Conservation (phyloP, 2,888 invertebrate genomes). For the Chironomus riparius region DNA sequence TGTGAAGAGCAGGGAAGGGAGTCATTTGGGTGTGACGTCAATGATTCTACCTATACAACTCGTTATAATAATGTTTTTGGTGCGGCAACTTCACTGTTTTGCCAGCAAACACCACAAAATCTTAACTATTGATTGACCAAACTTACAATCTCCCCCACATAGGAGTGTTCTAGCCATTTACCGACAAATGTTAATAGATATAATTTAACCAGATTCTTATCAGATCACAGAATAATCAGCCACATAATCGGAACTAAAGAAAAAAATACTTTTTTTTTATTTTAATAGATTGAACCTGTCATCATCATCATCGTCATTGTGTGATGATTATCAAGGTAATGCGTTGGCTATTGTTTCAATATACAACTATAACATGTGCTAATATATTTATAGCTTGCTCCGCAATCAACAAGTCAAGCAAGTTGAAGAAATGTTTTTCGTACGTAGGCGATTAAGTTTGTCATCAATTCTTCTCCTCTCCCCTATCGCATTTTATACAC, state of each 20-base stretch:
- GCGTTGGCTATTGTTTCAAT: background rate
- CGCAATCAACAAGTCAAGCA: background rate
- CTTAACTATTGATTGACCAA: too few species aligned
- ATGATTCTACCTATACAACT: too few species aligned
- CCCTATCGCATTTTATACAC: background rate
- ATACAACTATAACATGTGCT: background rate
- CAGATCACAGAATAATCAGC: background rate
- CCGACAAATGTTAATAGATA: background rate
- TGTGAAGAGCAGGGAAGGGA: too few species aligned
- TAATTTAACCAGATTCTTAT: background rate
- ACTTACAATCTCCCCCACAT: background rate
- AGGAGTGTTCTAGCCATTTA: background rate
- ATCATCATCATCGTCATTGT: background rate
- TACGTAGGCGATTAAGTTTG: background rate
- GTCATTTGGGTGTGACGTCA: too few species aligned
- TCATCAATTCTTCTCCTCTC: background rate
- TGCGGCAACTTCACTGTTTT: too few species aligned
- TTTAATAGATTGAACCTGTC: slow-evolving; percentile 11
- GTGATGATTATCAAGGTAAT: background rate
- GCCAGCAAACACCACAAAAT: too few species aligned
- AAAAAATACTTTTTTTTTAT: background rate
- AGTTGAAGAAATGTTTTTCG: background rate
- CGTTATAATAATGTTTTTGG: too few species aligned
- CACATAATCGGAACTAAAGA: background rate
- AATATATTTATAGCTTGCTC: background rate